Conservation (phyloP, 2,113 vertebrate species). For the Mus pahari region DNA sequence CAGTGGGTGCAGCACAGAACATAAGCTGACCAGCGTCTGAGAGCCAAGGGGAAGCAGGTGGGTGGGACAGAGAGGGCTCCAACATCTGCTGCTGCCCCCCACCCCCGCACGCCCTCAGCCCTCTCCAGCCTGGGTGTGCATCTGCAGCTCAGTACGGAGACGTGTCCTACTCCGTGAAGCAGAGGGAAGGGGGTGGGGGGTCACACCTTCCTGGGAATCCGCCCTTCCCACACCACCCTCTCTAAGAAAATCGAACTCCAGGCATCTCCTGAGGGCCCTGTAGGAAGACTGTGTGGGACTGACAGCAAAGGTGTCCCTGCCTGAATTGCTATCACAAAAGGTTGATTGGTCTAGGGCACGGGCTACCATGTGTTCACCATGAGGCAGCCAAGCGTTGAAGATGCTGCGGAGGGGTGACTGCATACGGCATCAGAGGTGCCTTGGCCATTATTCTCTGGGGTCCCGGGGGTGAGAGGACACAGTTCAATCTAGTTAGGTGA, state of each 20-base stretch:
- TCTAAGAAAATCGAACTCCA: neutral
- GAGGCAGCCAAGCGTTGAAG: neutral
- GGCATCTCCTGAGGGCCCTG: neutral
- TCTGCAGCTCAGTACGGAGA: neutral
- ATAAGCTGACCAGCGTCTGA: fast-evolving
- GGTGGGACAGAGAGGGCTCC: neutral
- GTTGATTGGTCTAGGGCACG: neutral
- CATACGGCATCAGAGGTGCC: neutral
- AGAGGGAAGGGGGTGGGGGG: neutral
- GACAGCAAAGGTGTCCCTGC: neutral
- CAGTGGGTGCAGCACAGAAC: too few species aligned
- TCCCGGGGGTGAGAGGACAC: neutral
- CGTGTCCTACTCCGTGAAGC: fast-evolving
- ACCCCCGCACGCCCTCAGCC: too few species aligned
- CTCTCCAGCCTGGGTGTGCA: fast-evolving
- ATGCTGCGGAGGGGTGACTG: neutral
- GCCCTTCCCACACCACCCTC: neutral
- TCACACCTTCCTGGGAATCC: neutral
- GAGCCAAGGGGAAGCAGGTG: neutral
- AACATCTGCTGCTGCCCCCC: neutral
- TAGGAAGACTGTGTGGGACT: neutral
- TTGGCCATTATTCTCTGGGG: neutral
- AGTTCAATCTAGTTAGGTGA: neutral
- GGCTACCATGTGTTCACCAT: neutral
- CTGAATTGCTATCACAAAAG: too few species aligned